Base-by-base conservation (phyloP, 2,113 vertebrate species). In the Hucho hucho region DNA sequence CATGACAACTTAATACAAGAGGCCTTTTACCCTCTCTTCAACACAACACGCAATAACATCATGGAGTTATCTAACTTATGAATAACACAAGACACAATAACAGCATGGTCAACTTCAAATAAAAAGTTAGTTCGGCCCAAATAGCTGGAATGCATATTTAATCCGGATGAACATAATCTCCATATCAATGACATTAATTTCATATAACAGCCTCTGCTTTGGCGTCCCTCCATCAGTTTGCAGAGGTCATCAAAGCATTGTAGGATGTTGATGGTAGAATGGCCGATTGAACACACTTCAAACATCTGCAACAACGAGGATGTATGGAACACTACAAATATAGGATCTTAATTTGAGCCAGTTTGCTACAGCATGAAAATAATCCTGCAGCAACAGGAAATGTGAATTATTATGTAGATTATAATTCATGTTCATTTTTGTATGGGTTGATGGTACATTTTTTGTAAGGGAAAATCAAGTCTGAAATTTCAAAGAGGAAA, bases 101-200 rank as follows among this genome's bases (percentile, higher is more conserved):
- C 37, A 43, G 37, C 37, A 43, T 59, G 4, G 16, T 26, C 64
- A 66, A n/a, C 64, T 66, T 66, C 18, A 66, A 66, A 66, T 18
- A 29, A 32, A 66, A 66, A 6, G 0, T 46, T 56, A 66, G 37
- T 77, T 81, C 67, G 83, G 56, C 75, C 72, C 59, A 77, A 68
- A 78, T 77, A 56, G 59, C 13, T 4, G 0, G 14, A 66, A 75
- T 83, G 75, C 64, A 81, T 84, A 76, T 82, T 81, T 84, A 29
- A 85, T 85, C 78, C 56, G 47, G 74, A 84, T 79, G 76, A 86
- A 85, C 67, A 77, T 61, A 65, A 83, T 88, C 69, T 82, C 66
- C 78, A 87, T 81, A 83, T 84, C 77, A 88, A 79, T 83, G 59
- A 77, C 78, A 86, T 29, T 14, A 66, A 66, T 81, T 83, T 43